These are phyloP conservation scores for Girardinichthys multiradiatus DNA, from an alignment of 2,113 vertebrate genomes.

Conservation along the genomic window DNA sequence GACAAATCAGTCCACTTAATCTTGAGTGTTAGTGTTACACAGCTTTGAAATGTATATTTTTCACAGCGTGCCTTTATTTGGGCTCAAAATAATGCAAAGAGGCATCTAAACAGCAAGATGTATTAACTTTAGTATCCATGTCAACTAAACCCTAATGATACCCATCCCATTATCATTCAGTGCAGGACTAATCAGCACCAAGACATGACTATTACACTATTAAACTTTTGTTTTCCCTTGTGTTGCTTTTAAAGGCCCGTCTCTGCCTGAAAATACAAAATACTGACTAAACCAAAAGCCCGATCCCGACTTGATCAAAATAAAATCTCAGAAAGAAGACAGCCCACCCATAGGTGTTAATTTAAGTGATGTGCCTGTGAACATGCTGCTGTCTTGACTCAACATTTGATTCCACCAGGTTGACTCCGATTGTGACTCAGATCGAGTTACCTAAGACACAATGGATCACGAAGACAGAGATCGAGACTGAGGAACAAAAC, in stretches of 20 bases:
- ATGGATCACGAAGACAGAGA: conserved; percentile 77
- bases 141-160: conserved; percentile 1
- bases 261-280: conserved; percentile 35
- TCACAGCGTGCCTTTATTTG: background rate
- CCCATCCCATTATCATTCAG: conserved; percentile 9
- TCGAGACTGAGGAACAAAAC: conserved; percentile 75
- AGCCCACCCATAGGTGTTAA: conserved; percentile 35
- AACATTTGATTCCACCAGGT: conserved; percentile 86
- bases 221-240: conserved; percentile 18
- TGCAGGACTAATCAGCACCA: conserved; percentile 10
- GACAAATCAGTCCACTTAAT: background rate
- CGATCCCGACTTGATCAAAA: conserved; percentile 9
- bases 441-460: conserved; percentile 77
- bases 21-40: background rate
- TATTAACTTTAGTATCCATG: background rate
- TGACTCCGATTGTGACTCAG: conserved; percentile 81
- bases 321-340: conserved; percentile 21
- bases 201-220: conserved; percentile 16
- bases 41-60: background rate
- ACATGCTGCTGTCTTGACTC: conserved; percentile 82
- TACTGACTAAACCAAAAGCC: conserved; percentile 12
- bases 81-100: background rate
- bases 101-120: background rate
- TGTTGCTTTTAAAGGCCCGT: conserved; percentile 22
- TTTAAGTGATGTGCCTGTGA: conserved; percentile 70